These are phyloP conservation scores for Drosophila arawakana DNA, from an alignment of 1,140 invertebrate genomes.

Conservation along the genomic window DNA sequence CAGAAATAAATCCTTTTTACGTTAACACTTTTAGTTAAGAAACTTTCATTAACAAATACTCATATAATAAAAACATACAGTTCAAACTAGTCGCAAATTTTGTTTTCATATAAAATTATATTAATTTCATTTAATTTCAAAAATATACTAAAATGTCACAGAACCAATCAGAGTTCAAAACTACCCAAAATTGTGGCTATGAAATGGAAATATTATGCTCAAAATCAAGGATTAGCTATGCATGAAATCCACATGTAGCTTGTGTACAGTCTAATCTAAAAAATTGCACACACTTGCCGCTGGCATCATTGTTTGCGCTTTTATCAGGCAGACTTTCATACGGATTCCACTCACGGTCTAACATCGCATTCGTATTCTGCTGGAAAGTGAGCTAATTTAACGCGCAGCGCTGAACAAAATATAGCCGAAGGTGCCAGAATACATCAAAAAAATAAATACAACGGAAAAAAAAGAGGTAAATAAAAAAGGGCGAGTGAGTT, in stretches of 20 bases:
- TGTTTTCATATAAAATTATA: not conserved
- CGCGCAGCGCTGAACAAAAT: slow-evolving; percentile 16
- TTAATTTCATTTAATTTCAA: not conserved
- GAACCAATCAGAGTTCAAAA: not conserved
- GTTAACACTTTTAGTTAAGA: too few species aligned
- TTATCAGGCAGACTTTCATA: slow-evolving; percentile 62
- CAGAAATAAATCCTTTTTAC: too few species aligned
- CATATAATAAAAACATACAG: too few species aligned
- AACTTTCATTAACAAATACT: too few species aligned
- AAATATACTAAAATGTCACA: too few species aligned
- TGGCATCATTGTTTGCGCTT: slow-evolving; percentile 63
- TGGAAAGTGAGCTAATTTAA: slow-evolving; percentile 61
- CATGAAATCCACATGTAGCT: slow-evolving; percentile 11
- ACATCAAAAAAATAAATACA: slow-evolving; percentile 14
- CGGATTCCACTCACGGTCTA: slow-evolving; percentile 21
- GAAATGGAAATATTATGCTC: slow-evolving; percentile 10
- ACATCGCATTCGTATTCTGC: slow-evolving; percentile 53
- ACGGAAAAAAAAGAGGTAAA: not conserved
- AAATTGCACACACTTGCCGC: slow-evolving; percentile 46
- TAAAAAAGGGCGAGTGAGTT: not conserved
- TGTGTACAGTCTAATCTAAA: not conserved
- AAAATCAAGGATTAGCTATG: slow-evolving; percentile 54
- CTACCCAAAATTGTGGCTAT: not conserved
- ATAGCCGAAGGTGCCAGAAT: slow-evolving; percentile 17
- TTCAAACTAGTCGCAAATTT: too few species aligned